Percentiles rank a stretch among this genome's conserved stretches.
phyloP scores from a whole-genome alignment of 53 echinoderm and acorn worm genomes.

The Apostichopus leukothele region DNA sequence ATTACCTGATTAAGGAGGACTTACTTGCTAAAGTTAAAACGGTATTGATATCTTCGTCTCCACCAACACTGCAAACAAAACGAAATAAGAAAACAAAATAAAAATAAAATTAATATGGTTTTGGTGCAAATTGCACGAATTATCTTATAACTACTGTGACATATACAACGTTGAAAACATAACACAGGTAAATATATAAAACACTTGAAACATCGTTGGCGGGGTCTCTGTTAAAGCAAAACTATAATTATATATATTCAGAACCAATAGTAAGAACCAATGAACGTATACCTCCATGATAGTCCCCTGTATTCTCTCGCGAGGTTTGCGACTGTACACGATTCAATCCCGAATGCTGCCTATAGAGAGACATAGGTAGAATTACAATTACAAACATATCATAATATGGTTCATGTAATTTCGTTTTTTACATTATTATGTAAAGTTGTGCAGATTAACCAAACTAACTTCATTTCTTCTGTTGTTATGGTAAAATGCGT shows the following conservation, averaged over 20 bases:
- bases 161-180: not conserved
- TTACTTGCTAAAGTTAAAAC: not conserved
- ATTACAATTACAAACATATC: not conserved
- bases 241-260: too few relatives aligned
- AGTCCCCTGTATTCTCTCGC: not conserved
- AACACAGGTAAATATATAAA: not conserved
- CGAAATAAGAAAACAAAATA: not conserved
- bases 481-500: too few relatives aligned
- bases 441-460: too few relatives aligned
- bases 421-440: too few relatives aligned
- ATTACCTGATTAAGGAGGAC: not conserved
- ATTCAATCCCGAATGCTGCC: constrained; percentile 6
- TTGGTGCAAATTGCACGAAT: not conserved
- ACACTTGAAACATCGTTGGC: too few relatives aligned
- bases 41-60: not conserved
- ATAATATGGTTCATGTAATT: not conserved
- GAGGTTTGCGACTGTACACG: not conserved
- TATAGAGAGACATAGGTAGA: not conserved
- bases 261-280: not conserved
- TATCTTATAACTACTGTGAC: not conserved
- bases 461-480: too few relatives aligned
- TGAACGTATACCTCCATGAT: constrained; percentile 14
- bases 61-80: not conserved
- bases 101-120: not conserved
- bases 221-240: too few relatives aligned